A percentile compares a stretch with the other conserved stretches of the same genome.
These are phyloP conservation scores for Hemicentrotus pulcherrimus DNA, from an alignment of 35 echinoderm and acorn worm genomes.

Conservation along the genomic window DNA sequence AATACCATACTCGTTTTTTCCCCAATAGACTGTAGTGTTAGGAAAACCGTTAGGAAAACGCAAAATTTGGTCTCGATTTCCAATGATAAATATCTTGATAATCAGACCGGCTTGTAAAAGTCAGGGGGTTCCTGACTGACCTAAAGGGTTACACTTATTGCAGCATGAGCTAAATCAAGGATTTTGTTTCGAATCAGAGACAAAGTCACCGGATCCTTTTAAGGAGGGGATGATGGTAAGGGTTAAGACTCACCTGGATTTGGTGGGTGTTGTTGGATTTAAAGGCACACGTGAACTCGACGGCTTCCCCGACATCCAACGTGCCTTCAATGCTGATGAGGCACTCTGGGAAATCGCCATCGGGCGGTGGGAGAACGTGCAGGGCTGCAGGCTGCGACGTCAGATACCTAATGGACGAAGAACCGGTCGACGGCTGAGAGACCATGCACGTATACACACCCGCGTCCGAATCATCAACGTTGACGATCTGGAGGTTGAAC, in stretches of 20 bases:
- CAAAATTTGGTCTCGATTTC: too few species aligned
- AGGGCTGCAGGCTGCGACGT: neutral
- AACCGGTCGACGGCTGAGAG: neutral
- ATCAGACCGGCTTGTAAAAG: too few species aligned
- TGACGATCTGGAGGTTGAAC: slow-evolving; percentile 45
- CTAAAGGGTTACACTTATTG: too few species aligned
- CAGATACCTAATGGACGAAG: neutral
- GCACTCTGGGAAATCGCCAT: slow-evolving; percentile 21
- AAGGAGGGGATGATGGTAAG: too few species aligned
- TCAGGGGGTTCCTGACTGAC: too few species aligned
- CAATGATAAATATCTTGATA: too few species aligned
- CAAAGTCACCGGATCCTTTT: too few species aligned
- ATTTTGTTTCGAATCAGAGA: too few species aligned
- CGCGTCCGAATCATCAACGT: neutral
- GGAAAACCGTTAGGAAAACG: too few species aligned
- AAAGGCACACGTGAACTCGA: slow-evolving; percentile 35
- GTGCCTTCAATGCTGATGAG: slow-evolving; percentile 42
- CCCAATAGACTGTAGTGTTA: too few species aligned
- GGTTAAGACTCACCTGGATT: neutral
- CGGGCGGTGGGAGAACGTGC: slow-evolving; percentile 16
- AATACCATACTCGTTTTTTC: too few species aligned
- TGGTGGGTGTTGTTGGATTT: neutral
- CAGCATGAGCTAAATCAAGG: too few species aligned
- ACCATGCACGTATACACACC: slow-evolving; percentile 32
- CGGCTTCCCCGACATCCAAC: slow-evolving; percentile 10